Evolutionary conservation across 2,888 invertebrate species (phyloP).

Genomic region (Andrena bucephala): DNA sequence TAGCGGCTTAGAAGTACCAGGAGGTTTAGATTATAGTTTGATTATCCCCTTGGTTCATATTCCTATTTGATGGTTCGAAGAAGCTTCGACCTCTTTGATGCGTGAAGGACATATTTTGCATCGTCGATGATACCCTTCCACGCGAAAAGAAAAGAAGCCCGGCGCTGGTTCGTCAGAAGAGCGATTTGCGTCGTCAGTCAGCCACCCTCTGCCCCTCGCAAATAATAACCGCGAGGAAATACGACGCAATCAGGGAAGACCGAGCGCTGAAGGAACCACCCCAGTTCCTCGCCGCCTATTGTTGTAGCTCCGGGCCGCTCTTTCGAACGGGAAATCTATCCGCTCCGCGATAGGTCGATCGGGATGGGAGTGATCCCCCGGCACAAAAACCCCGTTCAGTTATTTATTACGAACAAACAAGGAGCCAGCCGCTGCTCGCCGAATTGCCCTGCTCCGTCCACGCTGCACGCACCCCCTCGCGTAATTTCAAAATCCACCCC

Average conservation of each 20-base stretch:
- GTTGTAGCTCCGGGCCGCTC: slow-evolving; percentile 46
- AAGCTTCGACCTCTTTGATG: not conserved
- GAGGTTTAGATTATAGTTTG: not conserved
- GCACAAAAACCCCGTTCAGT: slow-evolving; percentile 49
- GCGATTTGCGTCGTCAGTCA: slow-evolving; percentile 13
- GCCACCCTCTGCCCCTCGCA: slow-evolving; percentile 7
- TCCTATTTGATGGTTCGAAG: not conserved
- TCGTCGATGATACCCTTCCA: not conserved
- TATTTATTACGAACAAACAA: slow-evolving; percentile 56
- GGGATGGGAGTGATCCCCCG: slow-evolving; percentile 60
- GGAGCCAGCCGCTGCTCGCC: slow-evolving; percentile 2
- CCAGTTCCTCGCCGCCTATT: slow-evolving; percentile 49
- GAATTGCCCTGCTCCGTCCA: slow-evolving; percentile 16
- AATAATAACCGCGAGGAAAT: slow-evolving; percentile 58
- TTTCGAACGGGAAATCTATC: slow-evolving; percentile 63
- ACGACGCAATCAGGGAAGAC: slow-evolving; percentile 26
- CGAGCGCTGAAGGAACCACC: slow-evolving; percentile 54
- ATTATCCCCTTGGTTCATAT: not conserved
- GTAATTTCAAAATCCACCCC: slow-evolving; percentile 32
- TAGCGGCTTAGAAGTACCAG: not conserved
- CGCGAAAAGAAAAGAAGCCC: not conserved
- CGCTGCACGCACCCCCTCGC: not conserved
- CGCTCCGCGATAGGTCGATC: slow-evolving; percentile 62
- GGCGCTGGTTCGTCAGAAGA: not conserved
- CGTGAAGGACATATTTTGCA: not conserved